A percentile compares a stretch with the other conserved stretches of the same genome.
These are phyloP conservation scores for Tanytarsus gracilentus DNA, from an alignment of 2,888 invertebrate species.

Conservation along the genomic window DNA sequence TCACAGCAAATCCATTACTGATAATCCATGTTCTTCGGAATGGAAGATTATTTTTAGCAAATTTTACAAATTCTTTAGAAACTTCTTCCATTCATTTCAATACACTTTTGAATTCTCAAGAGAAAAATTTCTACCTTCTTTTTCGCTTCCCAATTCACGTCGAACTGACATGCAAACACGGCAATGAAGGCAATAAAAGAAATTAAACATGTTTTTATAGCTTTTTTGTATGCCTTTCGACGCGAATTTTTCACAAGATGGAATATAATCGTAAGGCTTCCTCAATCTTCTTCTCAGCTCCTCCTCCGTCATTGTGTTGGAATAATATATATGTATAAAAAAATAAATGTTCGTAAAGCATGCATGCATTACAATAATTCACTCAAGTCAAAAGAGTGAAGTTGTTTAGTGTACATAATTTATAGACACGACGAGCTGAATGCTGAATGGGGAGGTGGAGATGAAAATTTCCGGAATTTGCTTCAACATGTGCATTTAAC, in stretches of 20 bases:
- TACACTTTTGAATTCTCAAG: too few species aligned
- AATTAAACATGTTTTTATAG: conserved; percentile 23
- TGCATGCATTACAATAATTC: neutral
- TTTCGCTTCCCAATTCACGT: too few species aligned
- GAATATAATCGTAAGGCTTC: neutral
- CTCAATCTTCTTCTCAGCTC: neutral
- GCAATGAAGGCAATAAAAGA: conserved; percentile 10
- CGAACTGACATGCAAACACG: too few species aligned
- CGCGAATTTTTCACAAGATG: neutral
- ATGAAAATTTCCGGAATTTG: neutral
- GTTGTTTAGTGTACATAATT: neutral
- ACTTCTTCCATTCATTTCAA: too few species aligned
- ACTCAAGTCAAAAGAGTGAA: neutral
- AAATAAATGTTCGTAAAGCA: too few species aligned
- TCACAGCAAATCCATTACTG: too few species aligned
- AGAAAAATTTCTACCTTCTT: too few species aligned
- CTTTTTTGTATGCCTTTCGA: neutral
- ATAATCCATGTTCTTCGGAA: too few species aligned
- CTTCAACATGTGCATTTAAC: neutral
- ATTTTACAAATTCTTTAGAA: too few species aligned
- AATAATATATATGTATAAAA: too few species aligned
- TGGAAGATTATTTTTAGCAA: too few species aligned
- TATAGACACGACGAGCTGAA: neutral
- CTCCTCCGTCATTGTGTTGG: too few species aligned
- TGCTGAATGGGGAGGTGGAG: neutral